Evolutionary conservation across 2,888 invertebrate species (phyloP).

Genomic region (Myopa tessellatipennis): DNA sequence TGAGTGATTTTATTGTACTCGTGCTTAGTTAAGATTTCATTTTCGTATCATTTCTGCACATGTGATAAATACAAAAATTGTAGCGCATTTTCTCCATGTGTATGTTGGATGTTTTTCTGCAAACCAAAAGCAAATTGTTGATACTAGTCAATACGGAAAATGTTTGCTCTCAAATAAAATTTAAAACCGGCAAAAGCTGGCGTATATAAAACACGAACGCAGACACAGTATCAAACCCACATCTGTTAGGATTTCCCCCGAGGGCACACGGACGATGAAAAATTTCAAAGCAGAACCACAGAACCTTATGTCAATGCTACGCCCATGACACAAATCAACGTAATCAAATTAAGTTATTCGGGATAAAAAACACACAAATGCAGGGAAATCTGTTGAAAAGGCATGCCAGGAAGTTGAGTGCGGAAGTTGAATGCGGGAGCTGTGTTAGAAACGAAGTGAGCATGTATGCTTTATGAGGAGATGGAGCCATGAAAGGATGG

Average conservation of each 20-base stretch:
- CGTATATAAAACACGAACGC: constrained; percentile 11
- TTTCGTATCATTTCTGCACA: background rate
- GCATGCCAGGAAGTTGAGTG: constrained; percentile 32
- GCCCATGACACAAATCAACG: constrained; percentile 57
- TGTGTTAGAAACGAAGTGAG: constrained; percentile 17
- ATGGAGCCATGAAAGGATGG: too few species aligned
- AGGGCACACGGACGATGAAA: background rate
- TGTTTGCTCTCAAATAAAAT: constrained; percentile 37
- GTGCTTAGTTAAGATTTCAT: too few species aligned
- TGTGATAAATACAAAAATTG: background rate
- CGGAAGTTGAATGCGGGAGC: constrained; percentile 46
- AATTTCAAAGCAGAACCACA: constrained; percentile 38
- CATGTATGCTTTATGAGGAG: background rate
- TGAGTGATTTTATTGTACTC: too few species aligned
- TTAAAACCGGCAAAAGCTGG: constrained; percentile 20
- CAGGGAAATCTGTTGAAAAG: constrained; percentile 54
- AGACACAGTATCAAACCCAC: constrained; percentile 26
- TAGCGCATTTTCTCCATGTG: too few species aligned
- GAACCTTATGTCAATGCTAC: constrained; percentile 40
- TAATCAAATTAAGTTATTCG: constrained; percentile 58
- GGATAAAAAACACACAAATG: constrained; percentile 6
- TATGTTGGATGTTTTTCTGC: background rate
- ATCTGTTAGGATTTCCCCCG: constrained; percentile 43
- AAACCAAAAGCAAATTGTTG: constrained; percentile 31
- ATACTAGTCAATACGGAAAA: constrained; percentile 28